A percentile compares a stretch with the other conserved stretches of the same genome.
These are phyloP conservation scores for Patella ulyssiponensis DNA, from an alignment of 2,888 invertebrate genomes.

Conservation along the genomic window DNA sequence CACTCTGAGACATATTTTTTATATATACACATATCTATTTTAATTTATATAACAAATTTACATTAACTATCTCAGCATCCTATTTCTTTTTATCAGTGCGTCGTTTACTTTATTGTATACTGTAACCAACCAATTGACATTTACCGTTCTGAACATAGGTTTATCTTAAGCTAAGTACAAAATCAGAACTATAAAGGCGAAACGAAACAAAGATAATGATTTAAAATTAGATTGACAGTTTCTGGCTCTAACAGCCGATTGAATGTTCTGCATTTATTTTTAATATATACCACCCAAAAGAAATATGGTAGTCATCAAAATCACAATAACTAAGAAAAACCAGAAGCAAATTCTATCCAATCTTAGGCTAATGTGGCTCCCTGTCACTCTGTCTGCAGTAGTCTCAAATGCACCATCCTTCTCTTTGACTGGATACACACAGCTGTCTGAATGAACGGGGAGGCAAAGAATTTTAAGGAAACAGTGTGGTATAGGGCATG, in stretches of 20 bases:
- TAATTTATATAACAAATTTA: too few relatives aligned
- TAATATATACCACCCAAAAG: not conserved
- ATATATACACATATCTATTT: too few relatives aligned
- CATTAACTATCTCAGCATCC: too few relatives aligned
- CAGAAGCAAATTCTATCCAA: not conserved
- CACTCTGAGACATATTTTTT: too few relatives aligned
- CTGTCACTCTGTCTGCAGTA: not conserved
- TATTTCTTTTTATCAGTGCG: too few relatives aligned
- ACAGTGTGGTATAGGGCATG: not conserved
- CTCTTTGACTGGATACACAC: not conserved
- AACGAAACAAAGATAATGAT: not conserved
- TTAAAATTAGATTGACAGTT: not conserved
- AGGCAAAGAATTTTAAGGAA: not conserved
- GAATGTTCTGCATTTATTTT: too few relatives aligned
- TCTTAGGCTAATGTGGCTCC: not conserved
- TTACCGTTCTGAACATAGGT: too few relatives aligned
- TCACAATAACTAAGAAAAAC: not conserved
- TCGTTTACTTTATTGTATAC: too few relatives aligned
- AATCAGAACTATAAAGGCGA: not conserved
- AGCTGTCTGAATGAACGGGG: not conserved
- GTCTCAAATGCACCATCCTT: not conserved
- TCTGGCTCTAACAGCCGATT: too few relatives aligned
- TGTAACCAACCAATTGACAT: too few relatives aligned
- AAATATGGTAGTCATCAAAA: not conserved
- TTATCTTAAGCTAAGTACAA: not conserved